These are phyloP conservation scores for Ochropacha duplaris DNA, from an alignment of 2,888 invertebrate genomes.

Conservation along the genomic window DNA sequence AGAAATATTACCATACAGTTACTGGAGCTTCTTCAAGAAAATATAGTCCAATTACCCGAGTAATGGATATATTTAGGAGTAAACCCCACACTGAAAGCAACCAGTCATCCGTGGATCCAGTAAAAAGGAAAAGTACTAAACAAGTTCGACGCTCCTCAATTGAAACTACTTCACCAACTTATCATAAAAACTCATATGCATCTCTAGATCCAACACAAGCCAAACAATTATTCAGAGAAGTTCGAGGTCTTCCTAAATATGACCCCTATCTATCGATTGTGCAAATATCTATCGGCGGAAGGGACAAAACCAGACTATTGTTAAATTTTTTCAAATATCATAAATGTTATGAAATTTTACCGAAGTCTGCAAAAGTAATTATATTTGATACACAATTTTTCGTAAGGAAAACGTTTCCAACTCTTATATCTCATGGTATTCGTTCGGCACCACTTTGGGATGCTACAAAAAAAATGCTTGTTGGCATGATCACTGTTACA, in stretches of 20 bases:
- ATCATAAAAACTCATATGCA: constrained; percentile 78
- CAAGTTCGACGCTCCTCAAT: constrained; percentile 71
- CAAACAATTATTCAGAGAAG: constrained; percentile 76
- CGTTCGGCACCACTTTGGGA: constrained; percentile 78
- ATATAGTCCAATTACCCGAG: constrained; percentile 77
- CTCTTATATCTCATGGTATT: constrained; percentile 75
- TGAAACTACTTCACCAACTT: constrained; percentile 76
- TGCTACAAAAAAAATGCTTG: constrained; percentile 68
- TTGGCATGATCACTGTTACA: constrained; percentile 78
- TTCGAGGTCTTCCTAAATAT: constrained; percentile 74
- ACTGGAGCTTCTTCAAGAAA: constrained; percentile 76
- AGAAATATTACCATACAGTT: constrained; percentile 79
- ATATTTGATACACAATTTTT: constrained; percentile 78
- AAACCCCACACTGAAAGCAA: constrained; percentile 65
- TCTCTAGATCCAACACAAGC: constrained; percentile 75
- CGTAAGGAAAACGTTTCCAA: constrained; percentile 76
- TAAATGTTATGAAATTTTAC: constrained; percentile 77
- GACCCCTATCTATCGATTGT: constrained; percentile 79
- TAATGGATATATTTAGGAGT: constrained; percentile 76
- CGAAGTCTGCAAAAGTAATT: constrained; percentile 78
- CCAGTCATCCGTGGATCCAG: constrained; percentile 51
- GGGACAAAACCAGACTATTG: constrained; percentile 74
- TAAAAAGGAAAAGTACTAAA: constrained; percentile 68
- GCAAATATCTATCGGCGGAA: constrained; percentile 76
- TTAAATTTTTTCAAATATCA: constrained; percentile 79